Conservation (phyloP, 2,113 vertebrate species). For the Solenodon paradoxus region DNA sequence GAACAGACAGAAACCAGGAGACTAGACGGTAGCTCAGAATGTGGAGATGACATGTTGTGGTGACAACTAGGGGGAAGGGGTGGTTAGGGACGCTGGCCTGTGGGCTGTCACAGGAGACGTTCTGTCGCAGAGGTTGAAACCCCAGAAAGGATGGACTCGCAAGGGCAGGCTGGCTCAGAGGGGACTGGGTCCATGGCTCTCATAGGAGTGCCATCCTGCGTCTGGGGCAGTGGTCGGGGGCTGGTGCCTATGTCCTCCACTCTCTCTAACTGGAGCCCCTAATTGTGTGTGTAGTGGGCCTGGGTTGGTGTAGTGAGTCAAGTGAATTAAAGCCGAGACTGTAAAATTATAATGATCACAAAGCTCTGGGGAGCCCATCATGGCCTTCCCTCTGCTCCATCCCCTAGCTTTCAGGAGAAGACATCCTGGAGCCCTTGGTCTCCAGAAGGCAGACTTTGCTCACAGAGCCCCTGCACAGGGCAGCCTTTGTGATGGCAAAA, state of each 20-base stretch:
- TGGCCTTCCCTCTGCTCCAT: neutral
- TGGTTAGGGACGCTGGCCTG: neutral
- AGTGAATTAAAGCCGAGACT: neutral
- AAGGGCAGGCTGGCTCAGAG: no score
- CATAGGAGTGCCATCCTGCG: no score
- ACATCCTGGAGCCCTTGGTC: neutral
- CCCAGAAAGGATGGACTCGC: no score
- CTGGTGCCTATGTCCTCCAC: no score
- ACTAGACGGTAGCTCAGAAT: neutral
- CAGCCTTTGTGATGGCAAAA: neutral
- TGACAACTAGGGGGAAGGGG: neutral
- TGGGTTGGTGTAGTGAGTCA: neutral
- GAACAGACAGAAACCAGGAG: neutral
- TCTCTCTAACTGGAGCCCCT: conserved; percentile 2
- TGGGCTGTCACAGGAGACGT: neutral
- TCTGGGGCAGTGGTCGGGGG: no score
- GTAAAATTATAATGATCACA: neutral
- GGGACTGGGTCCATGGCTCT: no score
- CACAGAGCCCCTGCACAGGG: neutral
- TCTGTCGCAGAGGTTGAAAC: neutral
- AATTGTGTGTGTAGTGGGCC: neutral
- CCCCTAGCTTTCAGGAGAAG: neutral
- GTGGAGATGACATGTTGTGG: neutral
- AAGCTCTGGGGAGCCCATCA: neutral
- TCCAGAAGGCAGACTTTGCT: neutral